Evolutionary conservation across 1,140 invertebrate genomes (phyloP).

Genomic region (Lasioglossum baleicum): DNA sequence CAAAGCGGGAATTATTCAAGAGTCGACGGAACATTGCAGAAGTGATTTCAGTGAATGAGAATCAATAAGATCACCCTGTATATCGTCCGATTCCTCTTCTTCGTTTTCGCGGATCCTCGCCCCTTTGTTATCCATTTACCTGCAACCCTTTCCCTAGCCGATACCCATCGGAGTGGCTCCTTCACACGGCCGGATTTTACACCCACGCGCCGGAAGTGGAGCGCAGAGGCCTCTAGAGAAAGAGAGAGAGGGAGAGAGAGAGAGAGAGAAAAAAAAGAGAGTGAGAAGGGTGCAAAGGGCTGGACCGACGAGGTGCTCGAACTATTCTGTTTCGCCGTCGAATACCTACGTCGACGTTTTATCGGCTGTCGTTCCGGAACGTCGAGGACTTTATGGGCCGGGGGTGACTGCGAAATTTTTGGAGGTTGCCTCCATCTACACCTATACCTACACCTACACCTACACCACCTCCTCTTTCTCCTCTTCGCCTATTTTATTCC

Average conservation of each 20-base stretch:
- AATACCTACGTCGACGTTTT: constrained; percentile 52
- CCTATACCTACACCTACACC: too few relatives aligned
- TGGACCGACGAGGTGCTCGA: constrained; percentile 29
- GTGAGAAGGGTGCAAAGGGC: too few relatives aligned
- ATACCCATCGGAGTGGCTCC: constrained; percentile 38
- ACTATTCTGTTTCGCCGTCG: constrained; percentile 47
- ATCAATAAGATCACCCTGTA: too few relatives aligned
- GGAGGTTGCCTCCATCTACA: neutral
- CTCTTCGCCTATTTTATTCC: neutral
- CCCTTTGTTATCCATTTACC: constrained; percentile 47
- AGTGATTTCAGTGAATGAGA: too few relatives aligned
- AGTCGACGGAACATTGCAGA: too few relatives aligned
- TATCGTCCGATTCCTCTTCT: neutral
- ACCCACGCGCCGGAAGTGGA: constrained; percentile 53
- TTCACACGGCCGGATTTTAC: constrained; percentile 61
- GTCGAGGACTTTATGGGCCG: constrained; percentile 47
- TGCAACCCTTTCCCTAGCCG: constrained; percentile 36
- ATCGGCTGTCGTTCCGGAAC: constrained; percentile 50
- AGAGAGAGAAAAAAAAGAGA: too few relatives aligned
- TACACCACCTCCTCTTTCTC: too few relatives aligned
- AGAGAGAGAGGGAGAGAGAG: too few relatives aligned
- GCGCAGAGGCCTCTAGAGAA: neutral
- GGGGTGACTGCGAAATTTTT: constrained; percentile 50
- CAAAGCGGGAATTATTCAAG: too few relatives aligned
- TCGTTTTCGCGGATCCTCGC: neutral